phyloP scores from a whole-genome alignment of 1,140 invertebrate species.

The Dufourea novaeangliae region DNA sequence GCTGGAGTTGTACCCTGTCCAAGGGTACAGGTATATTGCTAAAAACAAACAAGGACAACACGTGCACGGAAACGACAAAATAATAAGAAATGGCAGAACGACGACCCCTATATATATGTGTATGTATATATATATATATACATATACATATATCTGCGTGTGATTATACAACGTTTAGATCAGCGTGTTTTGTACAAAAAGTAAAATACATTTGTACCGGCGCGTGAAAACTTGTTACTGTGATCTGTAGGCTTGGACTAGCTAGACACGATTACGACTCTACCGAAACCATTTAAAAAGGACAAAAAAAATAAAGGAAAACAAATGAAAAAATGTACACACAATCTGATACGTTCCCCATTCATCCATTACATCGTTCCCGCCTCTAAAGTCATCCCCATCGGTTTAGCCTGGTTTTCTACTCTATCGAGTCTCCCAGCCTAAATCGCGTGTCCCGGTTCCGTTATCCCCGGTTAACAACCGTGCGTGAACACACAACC shows the following conservation, averaged over 20 bases:
- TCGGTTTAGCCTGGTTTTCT: no score
- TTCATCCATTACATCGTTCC: slow-evolving; percentile 12
- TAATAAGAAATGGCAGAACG: slow-evolving; percentile 9
- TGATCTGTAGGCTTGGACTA: slow-evolving; percentile 74
- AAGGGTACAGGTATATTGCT: background rate
- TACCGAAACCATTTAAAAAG: slow-evolving; percentile 68
- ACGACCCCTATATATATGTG: no score
- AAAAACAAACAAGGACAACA: background rate
- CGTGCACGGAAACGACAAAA: background rate
- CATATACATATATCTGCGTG: no score
- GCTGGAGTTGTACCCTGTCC: background rate
- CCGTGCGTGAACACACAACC: no score
- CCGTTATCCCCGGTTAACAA: no score
- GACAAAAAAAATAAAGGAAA: no score
- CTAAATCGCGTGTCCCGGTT: no score
- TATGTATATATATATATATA: no score
- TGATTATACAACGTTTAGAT: slow-evolving; percentile 21
- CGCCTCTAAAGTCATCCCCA: no score
- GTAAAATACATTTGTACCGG: slow-evolving; percentile 8
- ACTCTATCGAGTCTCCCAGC: no score
- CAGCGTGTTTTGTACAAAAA: slow-evolving; percentile 35
- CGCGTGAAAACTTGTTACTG: slow-evolving; percentile 1
- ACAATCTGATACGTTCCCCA: slow-evolving; percentile 64
- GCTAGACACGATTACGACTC: slow-evolving; percentile 75
- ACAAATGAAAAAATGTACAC: slow-evolving; percentile 48